Evolutionary conservation across 1,140 invertebrate genomes (phyloP), one percentile per base, ranked within the genome.

Genomic region (Arion vulgaris): DNA sequence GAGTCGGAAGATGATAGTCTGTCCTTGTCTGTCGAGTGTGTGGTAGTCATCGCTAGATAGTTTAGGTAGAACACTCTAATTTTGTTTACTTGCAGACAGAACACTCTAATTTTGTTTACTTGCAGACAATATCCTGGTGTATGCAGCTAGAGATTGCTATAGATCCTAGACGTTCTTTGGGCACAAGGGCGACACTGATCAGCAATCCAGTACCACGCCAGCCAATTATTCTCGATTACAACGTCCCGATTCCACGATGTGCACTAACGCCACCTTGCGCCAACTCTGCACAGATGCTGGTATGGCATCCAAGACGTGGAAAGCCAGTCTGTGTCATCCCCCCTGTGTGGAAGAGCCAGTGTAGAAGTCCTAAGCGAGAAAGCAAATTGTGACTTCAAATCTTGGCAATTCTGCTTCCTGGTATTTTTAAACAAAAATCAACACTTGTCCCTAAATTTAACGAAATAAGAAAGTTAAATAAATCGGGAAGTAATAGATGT

Each of bases 191-290:
- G 0, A 84, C 83, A 39, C 85, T 92, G 19, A 80, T 91, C 13
- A 91, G 89, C 74, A 85, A 88, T 57, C 87, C 88, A 0, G 83
- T 87, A 5, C 89, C 88, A 23, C 86, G 86, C 26, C 91, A 91
- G 80, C 92, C 92, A 0, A 76, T 81, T n/a, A 82, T 91, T 28
- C 81, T 92, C 5, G 88, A 89, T 53, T 86, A 90, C 34, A 90
- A 89, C 69, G 84, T 91, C 17, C 86, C 88, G 19, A 91, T 91
- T 57, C 89, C 90, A 36, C 82, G 87, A 26, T 91, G 90, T 86
- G 91, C 92, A 1, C 82, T 92, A n/a, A 89, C 89, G 77, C 91
- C 91, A 39, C 91, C 91, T 7, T 92, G 92, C 80, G 92, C 92
- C 51, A 93, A 93, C 86, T 91, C 88, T 81, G 91, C 91, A 39